Conservation (phyloP, 2,888 invertebrate genomes). For the Plebejus argus region DNA sequence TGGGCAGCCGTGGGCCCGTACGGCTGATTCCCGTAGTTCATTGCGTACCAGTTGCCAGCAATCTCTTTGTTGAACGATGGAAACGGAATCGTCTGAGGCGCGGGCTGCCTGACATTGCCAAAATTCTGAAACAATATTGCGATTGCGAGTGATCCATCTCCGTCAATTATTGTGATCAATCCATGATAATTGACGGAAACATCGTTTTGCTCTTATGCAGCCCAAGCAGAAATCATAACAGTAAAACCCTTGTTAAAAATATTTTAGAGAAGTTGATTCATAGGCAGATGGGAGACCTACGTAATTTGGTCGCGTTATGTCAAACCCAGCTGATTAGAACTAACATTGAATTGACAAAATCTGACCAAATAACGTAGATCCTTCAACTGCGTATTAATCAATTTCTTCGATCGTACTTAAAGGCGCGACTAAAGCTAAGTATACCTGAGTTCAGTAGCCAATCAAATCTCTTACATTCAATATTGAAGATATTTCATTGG, state of each 20-base stretch:
- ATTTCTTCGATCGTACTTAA: too few relatives aligned
- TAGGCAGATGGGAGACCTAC: too few relatives aligned
- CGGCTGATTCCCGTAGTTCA: not conserved
- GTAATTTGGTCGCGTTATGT: too few relatives aligned
- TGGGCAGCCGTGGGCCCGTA: not conserved
- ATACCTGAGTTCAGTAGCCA: not conserved
- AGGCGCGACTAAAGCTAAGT: not conserved
- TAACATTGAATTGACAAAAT: too few relatives aligned
- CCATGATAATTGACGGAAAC: not conserved
- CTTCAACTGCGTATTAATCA: too few relatives aligned
- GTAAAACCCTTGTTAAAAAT: not conserved
- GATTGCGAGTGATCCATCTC: not conserved
- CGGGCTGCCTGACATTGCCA: not conserved
- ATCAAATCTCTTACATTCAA: not conserved
- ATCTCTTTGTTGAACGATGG: not conserved
- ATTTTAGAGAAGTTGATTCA: too few relatives aligned
- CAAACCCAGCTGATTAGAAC: too few relatives aligned
- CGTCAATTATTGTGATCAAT: not conserved
- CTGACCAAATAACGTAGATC: too few relatives aligned
- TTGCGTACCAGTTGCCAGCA: slow-evolving; percentile 3
- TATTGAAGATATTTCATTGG: not conserved
- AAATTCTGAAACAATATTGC: slow-evolving; percentile 1
- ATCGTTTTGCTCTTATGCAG: not conserved
- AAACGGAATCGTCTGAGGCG: not conserved
- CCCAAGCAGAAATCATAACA: too few relatives aligned